Conservation (phyloP, 2,113 vertebrate species). For the Poeciliopsis prolifica region DNA sequence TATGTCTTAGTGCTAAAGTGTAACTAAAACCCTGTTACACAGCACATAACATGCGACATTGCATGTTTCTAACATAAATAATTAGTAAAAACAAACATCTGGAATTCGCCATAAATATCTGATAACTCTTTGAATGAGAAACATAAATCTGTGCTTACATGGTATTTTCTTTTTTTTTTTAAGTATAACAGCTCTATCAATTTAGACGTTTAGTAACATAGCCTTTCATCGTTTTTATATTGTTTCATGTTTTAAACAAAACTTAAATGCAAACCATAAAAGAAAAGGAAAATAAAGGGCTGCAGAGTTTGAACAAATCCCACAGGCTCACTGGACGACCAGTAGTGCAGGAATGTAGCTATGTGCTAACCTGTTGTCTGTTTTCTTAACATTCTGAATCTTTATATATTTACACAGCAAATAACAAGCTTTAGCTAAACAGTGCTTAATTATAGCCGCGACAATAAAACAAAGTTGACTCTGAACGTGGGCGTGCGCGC, state of each 20-base stretch:
- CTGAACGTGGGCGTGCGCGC: constrained; percentile 8
- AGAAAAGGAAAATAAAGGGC: background rate
- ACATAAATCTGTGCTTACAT: no score
- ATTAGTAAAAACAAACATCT: background rate
- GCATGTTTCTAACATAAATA: background rate
- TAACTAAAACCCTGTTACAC: background rate
- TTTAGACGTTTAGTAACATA: background rate
- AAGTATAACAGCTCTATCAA: background rate
- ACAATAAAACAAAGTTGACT: constrained; percentile 7
- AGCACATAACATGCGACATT: background rate
- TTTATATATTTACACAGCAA: constrained; percentile 25
- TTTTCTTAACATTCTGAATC: constrained; percentile 17
- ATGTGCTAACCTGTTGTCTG: background rate
- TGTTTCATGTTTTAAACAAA: background rate
- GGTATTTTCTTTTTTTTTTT: no score
- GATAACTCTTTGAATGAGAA: background rate
- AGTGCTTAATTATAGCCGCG: constrained; percentile 19
- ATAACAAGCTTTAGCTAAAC: constrained; percentile 30
- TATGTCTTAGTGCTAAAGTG: background rate
- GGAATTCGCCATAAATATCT: background rate
- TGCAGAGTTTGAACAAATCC: background rate
- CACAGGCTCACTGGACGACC: background rate
- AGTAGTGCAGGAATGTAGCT: background rate
- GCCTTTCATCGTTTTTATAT: background rate
- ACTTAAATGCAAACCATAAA: background rate